A percentile compares a stretch with the other conserved stretches of the same genome.
phyloP scores from a whole-genome alignment of 2,797 vertebrate genomes.

The Gobio occitaniae region DNA sequence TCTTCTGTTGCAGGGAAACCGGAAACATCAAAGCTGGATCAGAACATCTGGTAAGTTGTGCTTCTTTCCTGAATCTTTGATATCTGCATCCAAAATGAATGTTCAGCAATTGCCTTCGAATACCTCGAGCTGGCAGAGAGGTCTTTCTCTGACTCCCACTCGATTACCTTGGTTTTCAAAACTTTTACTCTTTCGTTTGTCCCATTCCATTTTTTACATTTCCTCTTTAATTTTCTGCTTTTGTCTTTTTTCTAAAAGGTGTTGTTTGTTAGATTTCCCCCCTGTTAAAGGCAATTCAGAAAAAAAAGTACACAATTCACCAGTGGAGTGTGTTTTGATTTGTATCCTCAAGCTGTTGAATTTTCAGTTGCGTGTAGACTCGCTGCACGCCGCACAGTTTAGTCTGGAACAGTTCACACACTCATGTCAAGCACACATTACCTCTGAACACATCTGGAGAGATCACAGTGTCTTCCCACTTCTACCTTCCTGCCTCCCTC shows the following conservation, averaged over 20 bases:
- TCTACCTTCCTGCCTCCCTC: background rate
- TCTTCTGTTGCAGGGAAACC: conserved; percentile 92
- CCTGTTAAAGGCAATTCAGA: conserved; percentile 12
- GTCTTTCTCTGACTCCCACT: conserved; percentile 75
- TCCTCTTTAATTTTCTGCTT: background rate
- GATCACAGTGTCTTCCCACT: conserved; percentile 15
- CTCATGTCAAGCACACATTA: conserved; percentile 27
- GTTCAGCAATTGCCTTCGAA: conserved; percentile 86
- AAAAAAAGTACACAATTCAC: background rate
- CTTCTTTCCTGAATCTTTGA: conserved; percentile 86
- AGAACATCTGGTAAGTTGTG: conserved; percentile 99
- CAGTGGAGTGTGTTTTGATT: background rate
- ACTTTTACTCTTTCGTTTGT: conserved; percentile 84
- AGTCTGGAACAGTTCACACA: conserved; percentile 4
- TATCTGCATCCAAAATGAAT: conserved; percentile 92
- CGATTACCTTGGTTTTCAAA: conserved; percentile 80
- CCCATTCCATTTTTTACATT: conserved; percentile 53
- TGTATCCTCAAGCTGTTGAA: conserved; percentile 12
- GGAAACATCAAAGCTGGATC: conserved; percentile 92
- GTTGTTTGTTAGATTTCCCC: background rate
- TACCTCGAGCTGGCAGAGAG: conserved; percentile 73
- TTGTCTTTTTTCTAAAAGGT: conserved; percentile 10
- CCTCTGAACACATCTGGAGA: conserved; percentile 23
- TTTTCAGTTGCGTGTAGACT: conserved; percentile 51
- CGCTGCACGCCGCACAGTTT: background rate